A percentile compares a stretch with the other conserved stretches of the same genome.
phyloP scores from a whole-genome alignment of 2,113 vertebrate genomes.

The Phoenicopterus ruber region DNA sequence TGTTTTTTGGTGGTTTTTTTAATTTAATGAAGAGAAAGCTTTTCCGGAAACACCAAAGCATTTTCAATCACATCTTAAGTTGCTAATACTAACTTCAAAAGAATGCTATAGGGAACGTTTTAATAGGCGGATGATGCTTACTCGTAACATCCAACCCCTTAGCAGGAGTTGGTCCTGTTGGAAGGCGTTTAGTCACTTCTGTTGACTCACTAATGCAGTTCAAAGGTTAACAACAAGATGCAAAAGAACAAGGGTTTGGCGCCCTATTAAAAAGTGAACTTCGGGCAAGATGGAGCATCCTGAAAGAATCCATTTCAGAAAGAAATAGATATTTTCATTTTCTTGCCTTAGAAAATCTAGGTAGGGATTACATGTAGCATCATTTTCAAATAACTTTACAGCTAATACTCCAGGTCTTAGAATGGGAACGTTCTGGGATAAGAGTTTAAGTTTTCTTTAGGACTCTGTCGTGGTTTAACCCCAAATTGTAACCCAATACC shows the following conservation, averaged over 20 bases:
- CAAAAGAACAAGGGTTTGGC: background rate
- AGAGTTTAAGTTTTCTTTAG: background rate
- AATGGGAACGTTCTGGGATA: background rate
- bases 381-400: background rate
- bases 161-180: background rate
- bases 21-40: background rate
- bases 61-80: background rate
- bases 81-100: background rate
- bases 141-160: background rate
- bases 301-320: background rate
- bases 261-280: background rate
- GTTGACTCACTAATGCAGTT: background rate
- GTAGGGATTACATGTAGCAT: background rate
- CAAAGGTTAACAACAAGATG: background rate
- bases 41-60: background rate
- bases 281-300: background rate
- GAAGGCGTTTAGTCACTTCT: background rate
- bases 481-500: too few species aligned
- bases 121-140: background rate
- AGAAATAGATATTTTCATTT: background rate
- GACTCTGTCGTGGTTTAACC: too few species aligned
- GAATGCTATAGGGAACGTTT: background rate
- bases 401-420: background rate
- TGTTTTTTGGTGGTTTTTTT: too few species aligned
- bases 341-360: background rate